These are phyloP conservation scores for Pandemis corylana DNA, from an alignment of 2,888 invertebrate genomes.

Conservation along the genomic window DNA sequence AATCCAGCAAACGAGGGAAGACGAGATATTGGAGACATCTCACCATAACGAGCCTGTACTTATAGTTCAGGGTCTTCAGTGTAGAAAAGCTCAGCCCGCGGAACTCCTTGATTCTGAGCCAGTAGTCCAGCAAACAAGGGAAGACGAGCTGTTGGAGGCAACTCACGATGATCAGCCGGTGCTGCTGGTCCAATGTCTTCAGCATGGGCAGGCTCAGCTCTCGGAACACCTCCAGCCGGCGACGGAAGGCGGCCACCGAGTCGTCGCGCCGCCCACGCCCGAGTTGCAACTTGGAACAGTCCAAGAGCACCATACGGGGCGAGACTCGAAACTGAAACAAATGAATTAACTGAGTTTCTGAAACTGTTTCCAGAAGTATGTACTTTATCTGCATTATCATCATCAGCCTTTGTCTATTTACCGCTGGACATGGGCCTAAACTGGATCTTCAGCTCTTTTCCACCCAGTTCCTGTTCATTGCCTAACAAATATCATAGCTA, in stretches of 20 bases:
- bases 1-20: not conserved
- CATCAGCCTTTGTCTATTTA: too few species aligned
- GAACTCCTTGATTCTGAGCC: not conserved
- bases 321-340: slow-evolving; percentile 88
- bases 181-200: slow-evolving; percentile 92
- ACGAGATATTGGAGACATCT: not conserved
- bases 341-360: not conserved
- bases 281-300: slow-evolving; percentile 95
- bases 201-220: slow-evolving; percentile 95
- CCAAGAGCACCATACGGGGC: slow-evolving; percentile 93
- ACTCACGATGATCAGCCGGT: slow-evolving; percentile 93
- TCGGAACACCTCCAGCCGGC: slow-evolving; percentile 93
- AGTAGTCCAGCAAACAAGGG: not conserved
- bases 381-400: too few species aligned
- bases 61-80: not conserved
- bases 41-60: not conserved
- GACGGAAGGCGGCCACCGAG: slow-evolving; percentile 93
- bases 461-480: too few species aligned
- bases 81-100: not conserved
- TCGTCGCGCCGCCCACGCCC: slow-evolving; percentile 94
- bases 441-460: too few species aligned
- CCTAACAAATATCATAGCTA: too few species aligned
- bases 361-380: too few species aligned
- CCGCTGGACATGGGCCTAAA: too few species aligned
- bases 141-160: not conserved